Base-by-base conservation (phyloP, 2,888 invertebrate genomes). In the Linnaemya vulpina region DNA sequence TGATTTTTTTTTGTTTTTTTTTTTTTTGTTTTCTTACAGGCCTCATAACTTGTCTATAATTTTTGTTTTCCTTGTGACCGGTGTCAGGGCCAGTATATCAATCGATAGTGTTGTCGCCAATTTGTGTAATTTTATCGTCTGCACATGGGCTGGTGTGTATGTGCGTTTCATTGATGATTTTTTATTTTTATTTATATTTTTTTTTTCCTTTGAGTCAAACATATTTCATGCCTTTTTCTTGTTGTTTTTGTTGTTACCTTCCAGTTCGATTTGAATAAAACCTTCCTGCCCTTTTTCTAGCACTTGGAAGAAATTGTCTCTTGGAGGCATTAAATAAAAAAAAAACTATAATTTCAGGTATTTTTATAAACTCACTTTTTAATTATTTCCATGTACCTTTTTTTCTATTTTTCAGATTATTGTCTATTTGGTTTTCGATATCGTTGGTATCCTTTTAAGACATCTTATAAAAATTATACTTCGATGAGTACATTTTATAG, bases 61-160 rank as follows among this genome's bases (percentile, higher is more conserved):
- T 65, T 49, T 49, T 30, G n/a, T 20, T 11, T 74, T 60, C 20
- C 49, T 3, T 25, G 46, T 53, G 73, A 65, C 84, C 80, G 74
- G 75, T 87, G 86, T 87, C 87, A 83, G 40, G 43, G 43, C n/a
- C 17, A 70, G 49, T 25, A 38, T 62, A 85, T 81, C 40, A 86
- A 82, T 87, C 86, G 88, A 88, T 88, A 87, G 84, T 87, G 87
- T 89, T 88, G 90, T 90, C 90, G 90, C 90, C 90, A 90, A 90
- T 89, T 90, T 81, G 84, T 77, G 83, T 80, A 79, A 74, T 35
- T 38, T 77, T 65, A 70, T 74, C 76, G 83, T 77, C 80, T 83
- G 77, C 63, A 49, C 65, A 25, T 80, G 49, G 77, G 77, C 63
- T 49, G 65, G 38, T 80, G 49, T 49, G 22, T 63, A 46, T 65